Evolutionary conservation across 2,888 invertebrate species (phyloP).

Genomic region (Eilema depressum): DNA sequence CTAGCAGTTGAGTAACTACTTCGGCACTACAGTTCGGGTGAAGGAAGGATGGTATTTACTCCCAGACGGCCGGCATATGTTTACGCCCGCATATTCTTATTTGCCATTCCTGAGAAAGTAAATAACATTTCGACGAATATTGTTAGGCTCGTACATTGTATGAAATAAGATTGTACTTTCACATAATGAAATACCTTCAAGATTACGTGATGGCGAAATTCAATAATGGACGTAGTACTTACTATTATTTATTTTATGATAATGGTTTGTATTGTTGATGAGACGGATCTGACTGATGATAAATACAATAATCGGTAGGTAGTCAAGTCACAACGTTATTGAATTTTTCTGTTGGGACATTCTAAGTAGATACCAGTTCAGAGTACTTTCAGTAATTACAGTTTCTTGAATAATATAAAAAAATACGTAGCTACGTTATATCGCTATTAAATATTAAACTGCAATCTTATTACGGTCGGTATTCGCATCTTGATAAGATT

Average conservation of each 20-base stretch:
- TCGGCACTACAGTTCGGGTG: constrained; percentile 14
- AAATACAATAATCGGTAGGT: too few relatives aligned
- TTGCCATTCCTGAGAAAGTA: constrained; percentile 60
- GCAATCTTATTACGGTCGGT: neutral
- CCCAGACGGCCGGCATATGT: constrained; percentile 48
- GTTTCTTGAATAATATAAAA: neutral
- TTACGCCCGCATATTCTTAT: constrained; percentile 67
- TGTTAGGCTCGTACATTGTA: constrained; percentile 22
- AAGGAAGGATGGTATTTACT: constrained; percentile 31
- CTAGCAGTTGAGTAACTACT: constrained; percentile 14
- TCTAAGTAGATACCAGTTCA: too few relatives aligned
- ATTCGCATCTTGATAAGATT: neutral
- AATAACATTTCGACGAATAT: constrained; percentile 52
- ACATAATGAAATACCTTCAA: constrained; percentile 10
- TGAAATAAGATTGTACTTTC: constrained; percentile 8
- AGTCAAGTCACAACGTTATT: too few relatives aligned
- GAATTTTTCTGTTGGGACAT: too few relatives aligned
- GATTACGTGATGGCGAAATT: neutral
- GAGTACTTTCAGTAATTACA: too few relatives aligned
- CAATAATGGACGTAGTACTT: neutral
- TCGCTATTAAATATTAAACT: too few relatives aligned
- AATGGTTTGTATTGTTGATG: neutral
- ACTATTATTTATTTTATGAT: too few relatives aligned
- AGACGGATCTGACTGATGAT: neutral
- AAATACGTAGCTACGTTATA: neutral